phyloP scores from a whole-genome alignment of 2,797 vertebrate genomes.

The Basileuterus tristriatus region DNA sequence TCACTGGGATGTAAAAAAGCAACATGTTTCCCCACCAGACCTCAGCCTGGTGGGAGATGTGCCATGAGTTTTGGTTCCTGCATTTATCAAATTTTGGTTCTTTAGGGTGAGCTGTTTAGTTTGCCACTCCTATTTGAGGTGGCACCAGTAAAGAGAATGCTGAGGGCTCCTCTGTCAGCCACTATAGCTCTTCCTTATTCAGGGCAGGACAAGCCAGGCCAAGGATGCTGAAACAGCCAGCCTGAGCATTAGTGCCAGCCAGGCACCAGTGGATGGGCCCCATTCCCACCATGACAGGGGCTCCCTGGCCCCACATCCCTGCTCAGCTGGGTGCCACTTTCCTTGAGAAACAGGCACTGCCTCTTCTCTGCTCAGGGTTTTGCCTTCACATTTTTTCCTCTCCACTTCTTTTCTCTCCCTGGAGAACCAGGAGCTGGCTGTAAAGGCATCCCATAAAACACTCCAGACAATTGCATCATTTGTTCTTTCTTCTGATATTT shows the following conservation, averaged over 20 bases:
- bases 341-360: neutral
- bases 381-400: neutral
- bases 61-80: accelerated
- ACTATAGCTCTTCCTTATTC: neutral
- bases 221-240: neutral
- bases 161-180: neutral
- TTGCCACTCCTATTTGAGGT: neutral
- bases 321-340: neutral
- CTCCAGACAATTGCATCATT: neutral
- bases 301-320: neutral
- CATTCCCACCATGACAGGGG: accelerated
- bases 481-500: neutral
- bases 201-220: neutral
- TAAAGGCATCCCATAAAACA: neutral
- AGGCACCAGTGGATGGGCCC: neutral
- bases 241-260: neutral
- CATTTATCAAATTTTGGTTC: neutral
- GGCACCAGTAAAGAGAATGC: neutral
- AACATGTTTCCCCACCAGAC: neutral
- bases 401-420: neutral
- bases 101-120: neutral
- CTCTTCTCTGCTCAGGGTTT: neutral
- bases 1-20: neutral
- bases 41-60: neutral
- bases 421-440: neutral